Base-by-base conservation (phyloP, 2,113 vertebrate genomes). In the Gymnarchus niloticus region DNA sequence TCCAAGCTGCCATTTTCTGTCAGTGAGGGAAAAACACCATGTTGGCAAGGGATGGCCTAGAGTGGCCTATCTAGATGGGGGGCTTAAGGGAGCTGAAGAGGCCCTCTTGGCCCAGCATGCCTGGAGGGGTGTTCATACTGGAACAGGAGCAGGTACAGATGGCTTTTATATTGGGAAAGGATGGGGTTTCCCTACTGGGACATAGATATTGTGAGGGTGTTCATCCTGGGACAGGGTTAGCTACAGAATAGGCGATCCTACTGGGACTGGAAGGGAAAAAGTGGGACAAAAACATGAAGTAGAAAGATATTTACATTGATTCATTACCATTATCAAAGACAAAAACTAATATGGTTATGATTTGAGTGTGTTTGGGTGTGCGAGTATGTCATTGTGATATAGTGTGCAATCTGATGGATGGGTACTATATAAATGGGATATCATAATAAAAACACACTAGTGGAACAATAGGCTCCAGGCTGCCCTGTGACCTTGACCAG, bases 131-230 rank as follows among this genome's bases (percentile, higher is more conserved):
- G 87, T 95, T 96, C 85, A 90, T 96, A 86, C 90, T 96, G 82
- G 95, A 95, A 33, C 95, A 96, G 88, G 96, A 96, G 85, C 96
- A 96, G 95, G 96, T 96, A 91, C 28, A n/a, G n/a, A n/a, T n/a
- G n/a, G n/a, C n/a, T n/a, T n/a, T n/a, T n/a, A n/a, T n/a, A n/a
- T n/a, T n/a, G n/a, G n/a, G n/a, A n/a, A n/a, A n/a, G n/a, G n/a
- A n/a, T n/a, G n/a, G n/a, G n/a, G n/a, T n/a, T n/a, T n/a, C n/a
- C n/a, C n/a, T n/a, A n/a, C n/a, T n/a, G n/a, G n/a, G n/a, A n/a
- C n/a, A n/a, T n/a, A n/a, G n/a, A n/a, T n/a, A n/a, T n/a, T 37
- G 28, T 82, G 44, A 3, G n/a, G n/a, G n/a, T n/a, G n/a, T n/a
- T n/a, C n/a, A n/a, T n/a, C n/a, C n/a, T n/a, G n/a, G n/a, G n/a